Conservation (phyloP, 2,888 invertebrate genomes). For the Apocheima hispidaria region DNA sequence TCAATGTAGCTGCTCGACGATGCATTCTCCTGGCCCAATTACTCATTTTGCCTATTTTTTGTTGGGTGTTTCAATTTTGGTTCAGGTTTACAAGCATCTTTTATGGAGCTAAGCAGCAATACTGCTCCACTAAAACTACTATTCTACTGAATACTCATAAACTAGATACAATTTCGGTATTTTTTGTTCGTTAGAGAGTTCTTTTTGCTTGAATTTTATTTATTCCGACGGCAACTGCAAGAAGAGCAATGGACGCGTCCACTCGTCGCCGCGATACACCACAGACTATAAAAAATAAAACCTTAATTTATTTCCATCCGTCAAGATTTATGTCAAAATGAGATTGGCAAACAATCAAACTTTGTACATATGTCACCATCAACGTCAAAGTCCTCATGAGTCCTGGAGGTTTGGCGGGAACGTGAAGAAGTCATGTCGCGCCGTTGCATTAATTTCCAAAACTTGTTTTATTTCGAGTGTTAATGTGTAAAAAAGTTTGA, state of each 20-base stretch:
- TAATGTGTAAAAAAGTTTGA: too few species aligned
- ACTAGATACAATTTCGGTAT: slow-evolving; percentile 2
- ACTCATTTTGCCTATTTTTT: slow-evolving; percentile 88
- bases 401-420: too few species aligned
- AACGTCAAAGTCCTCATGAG: too few species aligned
- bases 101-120: slow-evolving; percentile 8
- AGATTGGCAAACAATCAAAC: too few species aligned
- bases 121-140: neutral
- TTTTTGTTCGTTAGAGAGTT: slow-evolving; percentile 23
- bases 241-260: slow-evolving; percentile 38
- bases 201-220: slow-evolving; percentile 13
- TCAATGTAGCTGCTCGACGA: slow-evolving; percentile 95
- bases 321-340: too few species aligned
- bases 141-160: neutral
- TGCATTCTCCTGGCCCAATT: slow-evolving; percentile 97
- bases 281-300: slow-evolving; percentile 34
- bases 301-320: too few species aligned
- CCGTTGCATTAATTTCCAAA: too few species aligned
- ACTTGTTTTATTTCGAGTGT: too few species aligned
- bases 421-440: too few species aligned
- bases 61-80: slow-evolving; percentile 38
- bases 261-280: slow-evolving; percentile 32
- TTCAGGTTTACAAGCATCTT: slow-evolving; percentile 50
- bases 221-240: slow-evolving; percentile 30
- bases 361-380: too few species aligned